These are phyloP conservation scores for Burhinus oedicnemus DNA, from an alignment of 2,113 vertebrate genomes.

Conservation along the genomic window DNA sequence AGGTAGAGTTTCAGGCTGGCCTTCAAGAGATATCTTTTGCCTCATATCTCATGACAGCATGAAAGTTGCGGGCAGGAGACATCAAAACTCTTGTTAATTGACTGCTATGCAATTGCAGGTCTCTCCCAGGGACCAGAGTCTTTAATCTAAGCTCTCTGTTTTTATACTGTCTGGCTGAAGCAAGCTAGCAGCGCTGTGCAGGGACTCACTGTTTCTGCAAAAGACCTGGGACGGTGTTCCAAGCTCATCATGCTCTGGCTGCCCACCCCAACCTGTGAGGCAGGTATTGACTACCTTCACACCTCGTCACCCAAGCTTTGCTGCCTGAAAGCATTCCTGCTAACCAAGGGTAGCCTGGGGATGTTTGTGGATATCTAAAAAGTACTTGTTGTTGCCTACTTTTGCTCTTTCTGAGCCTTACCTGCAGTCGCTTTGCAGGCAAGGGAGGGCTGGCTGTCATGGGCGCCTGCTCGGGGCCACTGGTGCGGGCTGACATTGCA, in stretches of 20 bases:
- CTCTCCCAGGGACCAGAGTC: not conserved
- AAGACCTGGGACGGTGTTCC: not conserved
- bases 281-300: not conserved
- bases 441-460: not conserved
- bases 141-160: not conserved
- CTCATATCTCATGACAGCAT: not conserved
- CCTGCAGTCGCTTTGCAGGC: not conserved
- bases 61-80: not conserved
- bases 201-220: not conserved
- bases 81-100: not conserved
- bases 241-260: rapidly evolving
- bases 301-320: not conserved
- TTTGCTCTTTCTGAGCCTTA: not conserved
- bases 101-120: not conserved
- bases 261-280: not conserved
- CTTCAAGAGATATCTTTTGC: not conserved
- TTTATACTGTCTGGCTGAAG: not conserved
- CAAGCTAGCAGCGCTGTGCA: not conserved
- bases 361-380: not conserved
- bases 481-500: not conserved
- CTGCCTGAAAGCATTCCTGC: not conserved
- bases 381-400: not conserved
- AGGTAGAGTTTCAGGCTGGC: not conserved
- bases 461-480: rapidly evolving
- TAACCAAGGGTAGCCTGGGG: not conserved